Conservation (phyloP, 2,113 vertebrate species). For the Piliocolobus tephrosceles region DNA sequence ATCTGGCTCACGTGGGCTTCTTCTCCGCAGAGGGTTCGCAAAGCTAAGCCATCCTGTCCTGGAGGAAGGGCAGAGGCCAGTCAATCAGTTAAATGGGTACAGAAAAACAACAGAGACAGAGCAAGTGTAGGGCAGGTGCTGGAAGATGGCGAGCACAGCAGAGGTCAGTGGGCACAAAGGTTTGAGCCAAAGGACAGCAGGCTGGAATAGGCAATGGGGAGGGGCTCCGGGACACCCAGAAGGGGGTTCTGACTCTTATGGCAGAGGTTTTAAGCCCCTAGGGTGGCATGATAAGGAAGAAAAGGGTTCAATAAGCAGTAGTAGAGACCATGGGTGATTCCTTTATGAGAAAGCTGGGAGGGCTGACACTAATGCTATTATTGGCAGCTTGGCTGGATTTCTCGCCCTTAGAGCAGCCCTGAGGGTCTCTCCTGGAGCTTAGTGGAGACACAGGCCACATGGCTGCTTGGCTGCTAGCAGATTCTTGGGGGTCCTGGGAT, state of each 20-base stretch:
- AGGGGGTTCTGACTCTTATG: background rate
- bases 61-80: background rate
- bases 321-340: background rate
- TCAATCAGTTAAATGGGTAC: background rate
- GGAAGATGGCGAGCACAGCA: background rate
- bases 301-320: background rate
- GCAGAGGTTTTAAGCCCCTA: background rate
- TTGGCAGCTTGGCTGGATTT: background rate
- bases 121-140: background rate
- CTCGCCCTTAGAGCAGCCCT: fast-evolving
- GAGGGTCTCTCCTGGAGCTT: background rate
- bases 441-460: fast-evolving
- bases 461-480: no score
- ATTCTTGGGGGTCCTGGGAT: background rate
- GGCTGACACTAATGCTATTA: background rate
- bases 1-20: background rate
- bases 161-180: background rate
- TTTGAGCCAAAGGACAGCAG: background rate
- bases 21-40: background rate
- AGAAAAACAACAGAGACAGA: background rate
- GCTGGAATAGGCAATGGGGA: background rate
- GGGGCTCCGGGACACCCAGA: background rate
- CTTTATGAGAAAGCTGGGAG: background rate
- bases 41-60: background rate
- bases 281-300: background rate